Base-by-base conservation (phyloP, 2,797 vertebrate species). In the Leptatherina wallacei region DNA sequence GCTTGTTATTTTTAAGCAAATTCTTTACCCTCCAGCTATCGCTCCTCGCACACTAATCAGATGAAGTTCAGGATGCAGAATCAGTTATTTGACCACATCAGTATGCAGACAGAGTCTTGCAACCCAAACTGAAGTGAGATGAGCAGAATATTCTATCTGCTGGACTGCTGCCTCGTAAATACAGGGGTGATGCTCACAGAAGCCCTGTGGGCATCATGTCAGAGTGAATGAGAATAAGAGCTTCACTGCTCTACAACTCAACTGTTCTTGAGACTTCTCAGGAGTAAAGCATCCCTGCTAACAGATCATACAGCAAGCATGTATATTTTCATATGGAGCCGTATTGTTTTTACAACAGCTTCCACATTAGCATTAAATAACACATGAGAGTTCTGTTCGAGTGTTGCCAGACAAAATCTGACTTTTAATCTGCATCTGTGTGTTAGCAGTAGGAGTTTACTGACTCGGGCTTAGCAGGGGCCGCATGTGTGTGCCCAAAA, bases 401-500 rank as follows among this genome's bases (percentile, higher is more conserved):
- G 54, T 63, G 73, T 52, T 71, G 62, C 30, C 33, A 61, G 58
- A 77, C 61, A 78, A 64, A 78, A 65, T 55, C 58, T 0, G 78
- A 79, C 75, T 78, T 80, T 57, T 71, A 69, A 71, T 89, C 71
- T 75, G 60, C 66, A 60, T 87, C 38, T 62, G 68, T 29, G 29
- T 77, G 78, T 60, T 57, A 68, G 68, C 82, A 85, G 79, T 62
- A 52, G 59, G 77, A 55, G 60, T 75, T 83, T 69, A 61, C 78
- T 38, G 51, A 69, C 79, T 82, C 63, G 13, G 69, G 73, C 65
- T 84, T 62, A 75, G 85, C 83, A 67, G 73, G 73, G 85, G 90
- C 75, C 91, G 4, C 90, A 91, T 91, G 90, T 91, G 90, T 83
- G 83, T 78, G 80, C 81, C 86, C 78, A 56, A 88, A 82, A 88